phyloP scores from a whole-genome alignment of 1,140 invertebrate genomes.

The Drosophila rufa region DNA sequence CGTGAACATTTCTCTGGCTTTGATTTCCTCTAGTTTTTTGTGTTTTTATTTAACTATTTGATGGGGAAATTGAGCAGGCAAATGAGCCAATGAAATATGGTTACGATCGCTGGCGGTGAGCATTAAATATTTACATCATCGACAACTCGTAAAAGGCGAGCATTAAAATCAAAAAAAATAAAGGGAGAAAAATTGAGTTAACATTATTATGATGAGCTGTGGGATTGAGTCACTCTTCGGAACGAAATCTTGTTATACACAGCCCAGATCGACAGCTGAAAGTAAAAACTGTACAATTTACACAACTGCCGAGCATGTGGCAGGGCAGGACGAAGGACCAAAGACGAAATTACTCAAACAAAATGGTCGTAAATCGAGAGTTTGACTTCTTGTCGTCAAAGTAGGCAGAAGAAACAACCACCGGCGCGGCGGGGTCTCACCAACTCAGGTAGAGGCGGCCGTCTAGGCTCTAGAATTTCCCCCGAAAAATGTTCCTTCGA shows the following conservation, averaged over 20 bases:
- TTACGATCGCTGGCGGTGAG: conserved; percentile 29
- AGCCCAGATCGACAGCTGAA: conserved; percentile 62
- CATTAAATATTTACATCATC: conserved; percentile 69
- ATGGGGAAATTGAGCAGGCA: conserved; percentile 52
- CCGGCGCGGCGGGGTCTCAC: conserved; percentile 47
- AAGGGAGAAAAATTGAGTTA: conserved; percentile 1
- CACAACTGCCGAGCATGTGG: conserved; percentile 72
- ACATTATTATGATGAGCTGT: conserved; percentile 31
- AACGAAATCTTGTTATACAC: conserved; percentile 25
- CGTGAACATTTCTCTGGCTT: conserved; percentile 69
- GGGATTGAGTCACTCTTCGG: conserved; percentile 56
- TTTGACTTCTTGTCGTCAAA: conserved; percentile 84
- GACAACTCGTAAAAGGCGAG: conserved; percentile 39
- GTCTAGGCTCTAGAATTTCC: conserved; percentile 35
- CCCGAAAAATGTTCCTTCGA: conserved; percentile 63
- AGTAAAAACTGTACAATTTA: conserved; percentile 79
- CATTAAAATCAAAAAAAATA: conserved; percentile 9
- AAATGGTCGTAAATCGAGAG: conserved; percentile 85
- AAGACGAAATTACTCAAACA: conserved; percentile 82
- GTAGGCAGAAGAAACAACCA: conserved; percentile 74
- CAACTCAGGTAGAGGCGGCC: conserved; percentile 62
- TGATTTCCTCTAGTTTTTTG: conserved; percentile 30
- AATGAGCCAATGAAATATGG: conserved; percentile 71
- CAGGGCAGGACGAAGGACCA: conserved; percentile 42
- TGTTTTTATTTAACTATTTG: conserved; percentile 36